Evolutionary conservation across 2,797 vertebrate genomes (phyloP), one percentile per base, ranked within the genome.

Genomic region (Galaxias olidus): DNA sequence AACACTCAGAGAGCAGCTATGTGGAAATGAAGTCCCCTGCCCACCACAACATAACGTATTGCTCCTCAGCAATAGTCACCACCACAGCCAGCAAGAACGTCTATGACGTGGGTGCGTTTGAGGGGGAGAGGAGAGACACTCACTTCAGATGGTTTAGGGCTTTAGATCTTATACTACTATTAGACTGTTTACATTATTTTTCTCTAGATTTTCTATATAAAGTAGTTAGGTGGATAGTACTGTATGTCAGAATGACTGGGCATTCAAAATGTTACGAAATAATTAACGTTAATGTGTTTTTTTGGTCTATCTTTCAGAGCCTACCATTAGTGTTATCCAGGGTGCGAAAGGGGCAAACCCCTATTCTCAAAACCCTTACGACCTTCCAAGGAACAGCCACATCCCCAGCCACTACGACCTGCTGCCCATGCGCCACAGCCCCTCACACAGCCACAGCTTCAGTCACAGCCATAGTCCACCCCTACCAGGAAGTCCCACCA

Each of bases 1-100:
- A 96, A 86, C 94, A 94, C 91, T 90, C 93, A 0, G 97, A 98
- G 91, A 95, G 94, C 95, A 98, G 96, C 91, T 98, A 99, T 10
- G 95, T 97, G 90, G 97, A 98, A 90, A 98, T 98, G 97, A 98
- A 96, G 81, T 97, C 96, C 0, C 96, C 97, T 40, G 90, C 89
- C 58, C 96, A 90, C 89, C 93, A 83, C 11, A 91, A 94, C 0
- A 51, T 88, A 74, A 77, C 92, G 0, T 94, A 91, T 86, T 91
- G 93, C 89, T 90, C 93, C 46, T 84, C 91, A 45, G 81, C 93
- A 78, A 76, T 82, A 73, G 66, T 86, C 53, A 83, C 91, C 84
- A 91, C 88, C 81, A 91, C 69, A 0, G 18, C 66, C 0, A 71
- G 80, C 78, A 97, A 93, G 91, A 98, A 98, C 86, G 90, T 98